Percentiles rank a stretch among this genome's conserved stretches.
Conservation (phyloP, 1,140 invertebrate species). For the Euborellia annulipes region DNA sequence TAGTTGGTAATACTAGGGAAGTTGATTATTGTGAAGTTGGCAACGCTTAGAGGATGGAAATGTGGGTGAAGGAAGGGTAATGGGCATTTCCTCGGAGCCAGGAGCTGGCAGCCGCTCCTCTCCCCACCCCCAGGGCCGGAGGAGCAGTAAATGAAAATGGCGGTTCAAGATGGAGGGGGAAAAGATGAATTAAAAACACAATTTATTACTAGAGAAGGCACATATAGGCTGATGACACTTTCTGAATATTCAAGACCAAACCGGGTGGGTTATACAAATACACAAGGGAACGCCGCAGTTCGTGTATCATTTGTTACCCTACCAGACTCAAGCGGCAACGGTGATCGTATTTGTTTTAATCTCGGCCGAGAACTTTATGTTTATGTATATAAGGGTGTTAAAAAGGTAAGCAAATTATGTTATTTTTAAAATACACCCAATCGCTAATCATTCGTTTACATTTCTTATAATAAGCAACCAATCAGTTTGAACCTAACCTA, state of each 20-base stretch:
- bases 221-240: slow-evolving; percentile 80
- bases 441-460: background rate
- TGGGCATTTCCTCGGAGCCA: no score
- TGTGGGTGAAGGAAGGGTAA: no score
- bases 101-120: no score
- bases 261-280: slow-evolving; percentile 55
- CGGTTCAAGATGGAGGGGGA: slow-evolving; percentile 49
- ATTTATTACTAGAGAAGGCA: slow-evolving; percentile 86
- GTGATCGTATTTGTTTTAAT: slow-evolving; percentile 92
- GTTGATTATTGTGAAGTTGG: no score
- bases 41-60: no score
- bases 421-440: background rate
- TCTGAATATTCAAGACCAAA: slow-evolving; percentile 90
- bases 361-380: slow-evolving; percentile 93
- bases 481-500: slow-evolving; percentile 19
- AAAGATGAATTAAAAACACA: slow-evolving; percentile 93
- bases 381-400: slow-evolving; percentile 88
- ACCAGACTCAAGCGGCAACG: slow-evolving; percentile 46
- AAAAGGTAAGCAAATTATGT: slow-evolving; percentile 53
- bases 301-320: slow-evolving; percentile 78
- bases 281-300: slow-evolving; percentile 62
- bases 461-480: background rate
- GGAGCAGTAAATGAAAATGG: slow-evolving; percentile 31
- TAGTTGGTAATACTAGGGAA: no score
- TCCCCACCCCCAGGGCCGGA: no score